Percentiles rank a stretch among this genome's conserved stretches.
phyloP scores from a whole-genome alignment of 2,888 invertebrate species.

The Ypsolopha scabrella region DNA sequence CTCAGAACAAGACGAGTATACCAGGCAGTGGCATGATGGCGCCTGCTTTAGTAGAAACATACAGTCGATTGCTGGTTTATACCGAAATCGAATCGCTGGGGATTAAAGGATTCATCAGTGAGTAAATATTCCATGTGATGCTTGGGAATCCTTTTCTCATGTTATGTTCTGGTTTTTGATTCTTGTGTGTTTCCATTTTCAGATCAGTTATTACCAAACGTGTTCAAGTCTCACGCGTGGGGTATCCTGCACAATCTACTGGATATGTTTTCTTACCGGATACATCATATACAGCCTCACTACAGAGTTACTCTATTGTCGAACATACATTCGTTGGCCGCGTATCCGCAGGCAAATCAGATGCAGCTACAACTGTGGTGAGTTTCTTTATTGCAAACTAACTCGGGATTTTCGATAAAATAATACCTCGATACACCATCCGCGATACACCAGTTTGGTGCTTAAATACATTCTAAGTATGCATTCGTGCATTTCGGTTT shows the following conservation, averaged over 20 bases:
- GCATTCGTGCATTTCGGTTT: no score
- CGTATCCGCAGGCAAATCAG: conserved; percentile 94
- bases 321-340: conserved; percentile 90
- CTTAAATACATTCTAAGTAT: conserved; percentile 13
- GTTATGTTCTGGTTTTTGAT: not conserved
- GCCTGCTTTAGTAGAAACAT: conserved; percentile 95
- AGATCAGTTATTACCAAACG: conserved; percentile 90
- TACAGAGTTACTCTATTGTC: conserved; percentile 93
- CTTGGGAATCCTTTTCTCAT: not conserved
- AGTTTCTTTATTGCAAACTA: conserved; percentile 13
- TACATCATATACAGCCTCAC: conserved; percentile 97
- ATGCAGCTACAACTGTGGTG: conserved; percentile 94
- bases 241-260: conserved; percentile 94
- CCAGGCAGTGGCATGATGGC: conserved; percentile 76
- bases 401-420: conserved; percentile 4
- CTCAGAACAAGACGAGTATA: conserved; percentile 86
- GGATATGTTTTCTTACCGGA: conserved; percentile 96
- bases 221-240: conserved; percentile 94
- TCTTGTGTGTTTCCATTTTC: conserved; percentile 9
- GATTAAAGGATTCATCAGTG: conserved; percentile 95
- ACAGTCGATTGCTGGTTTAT: conserved; percentile 92
- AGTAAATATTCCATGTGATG: conserved; percentile 28
- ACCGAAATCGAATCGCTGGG: conserved; percentile 97
- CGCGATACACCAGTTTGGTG: no score
- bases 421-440: not conserved